Evolutionary conservation across 2,113 vertebrate species (phyloP).

Genomic region (Paramormyrops kingsleyae): DNA sequence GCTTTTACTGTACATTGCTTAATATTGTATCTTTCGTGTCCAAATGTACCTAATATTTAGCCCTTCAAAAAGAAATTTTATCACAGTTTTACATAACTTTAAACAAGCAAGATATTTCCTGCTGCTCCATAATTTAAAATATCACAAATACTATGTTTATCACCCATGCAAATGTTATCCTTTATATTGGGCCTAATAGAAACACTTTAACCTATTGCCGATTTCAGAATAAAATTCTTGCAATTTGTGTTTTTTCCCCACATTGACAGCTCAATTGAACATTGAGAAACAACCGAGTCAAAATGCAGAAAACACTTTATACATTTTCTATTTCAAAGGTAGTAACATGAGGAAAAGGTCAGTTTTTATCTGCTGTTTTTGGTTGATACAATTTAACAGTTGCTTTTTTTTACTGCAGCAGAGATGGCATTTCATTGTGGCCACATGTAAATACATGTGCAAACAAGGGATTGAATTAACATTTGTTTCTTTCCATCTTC

Average conservation of each 20-base stretch:
- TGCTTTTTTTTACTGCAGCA: neutral
- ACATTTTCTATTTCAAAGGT: neutral
- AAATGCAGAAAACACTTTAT: neutral
- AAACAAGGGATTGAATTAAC: neutral
- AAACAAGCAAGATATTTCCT: neutral
- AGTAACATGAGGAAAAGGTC: neutral
- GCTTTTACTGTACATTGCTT: neutral
- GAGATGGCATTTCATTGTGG: neutral
- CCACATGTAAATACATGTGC: neutral
- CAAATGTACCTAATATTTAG: neutral
- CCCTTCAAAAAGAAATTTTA: neutral
- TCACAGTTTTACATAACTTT: neutral
- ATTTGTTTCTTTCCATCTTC: neutral
- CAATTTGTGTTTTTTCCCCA: neutral
- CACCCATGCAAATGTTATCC: neutral
- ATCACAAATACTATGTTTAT: neutral
- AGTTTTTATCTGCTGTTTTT: neutral
- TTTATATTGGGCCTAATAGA: neutral
- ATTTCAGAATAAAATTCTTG: neutral
- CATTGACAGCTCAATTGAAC: neutral
- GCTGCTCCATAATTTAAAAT: neutral
- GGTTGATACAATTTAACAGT: neutral
- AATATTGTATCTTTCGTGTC: neutral
- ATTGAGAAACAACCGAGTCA: neutral
- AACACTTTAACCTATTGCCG: neutral